Percentiles rank a stretch among this genome's conserved stretches.
Conservation (phyloP, 2,888 invertebrate species). For the Gibbula magus region DNA sequence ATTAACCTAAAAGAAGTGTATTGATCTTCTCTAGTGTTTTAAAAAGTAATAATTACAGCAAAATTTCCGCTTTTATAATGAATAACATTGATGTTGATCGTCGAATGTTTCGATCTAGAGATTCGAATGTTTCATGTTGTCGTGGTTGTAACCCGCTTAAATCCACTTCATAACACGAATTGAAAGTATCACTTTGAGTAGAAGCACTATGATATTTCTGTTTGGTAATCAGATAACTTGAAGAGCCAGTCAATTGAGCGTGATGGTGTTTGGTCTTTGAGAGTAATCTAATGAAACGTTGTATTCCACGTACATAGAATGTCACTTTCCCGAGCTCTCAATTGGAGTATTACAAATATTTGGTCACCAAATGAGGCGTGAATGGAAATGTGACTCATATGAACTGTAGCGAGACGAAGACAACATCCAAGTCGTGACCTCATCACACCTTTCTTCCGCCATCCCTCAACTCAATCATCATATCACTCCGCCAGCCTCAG, state of each 20-base stretch:
- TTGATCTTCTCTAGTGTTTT: too few species aligned
- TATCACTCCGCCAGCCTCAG: not conserved
- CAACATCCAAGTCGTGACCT: slow-evolving; percentile 13
- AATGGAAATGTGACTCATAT: not conserved
- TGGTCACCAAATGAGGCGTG: slow-evolving; percentile 18
- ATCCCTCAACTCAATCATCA: slow-evolving; percentile 5
- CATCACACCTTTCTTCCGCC: slow-evolving; percentile 19
- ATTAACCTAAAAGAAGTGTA: too few species aligned
- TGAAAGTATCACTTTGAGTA: too few species aligned
- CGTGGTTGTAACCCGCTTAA: too few species aligned
- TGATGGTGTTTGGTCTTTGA: not conserved
- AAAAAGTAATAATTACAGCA: too few species aligned
- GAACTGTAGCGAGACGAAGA: not conserved
- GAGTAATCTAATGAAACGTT: not conserved
- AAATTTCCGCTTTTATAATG: too few species aligned
- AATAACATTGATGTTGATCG: too few species aligned
- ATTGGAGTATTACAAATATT: slow-evolving; percentile 21
- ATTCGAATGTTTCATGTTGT: too few species aligned
- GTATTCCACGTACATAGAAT: not conserved
- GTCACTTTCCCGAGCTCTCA: slow-evolving; percentile 3
- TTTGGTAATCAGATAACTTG: not conserved
- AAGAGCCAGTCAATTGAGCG: not conserved
- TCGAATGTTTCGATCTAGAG: too few species aligned
- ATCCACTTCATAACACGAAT: too few species aligned
- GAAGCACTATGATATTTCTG: not conserved